These are phyloP conservation scores for Poeciliopsis turrubarensis DNA, from an alignment of 2,113 vertebrate genomes.

Conservation along the genomic window DNA sequence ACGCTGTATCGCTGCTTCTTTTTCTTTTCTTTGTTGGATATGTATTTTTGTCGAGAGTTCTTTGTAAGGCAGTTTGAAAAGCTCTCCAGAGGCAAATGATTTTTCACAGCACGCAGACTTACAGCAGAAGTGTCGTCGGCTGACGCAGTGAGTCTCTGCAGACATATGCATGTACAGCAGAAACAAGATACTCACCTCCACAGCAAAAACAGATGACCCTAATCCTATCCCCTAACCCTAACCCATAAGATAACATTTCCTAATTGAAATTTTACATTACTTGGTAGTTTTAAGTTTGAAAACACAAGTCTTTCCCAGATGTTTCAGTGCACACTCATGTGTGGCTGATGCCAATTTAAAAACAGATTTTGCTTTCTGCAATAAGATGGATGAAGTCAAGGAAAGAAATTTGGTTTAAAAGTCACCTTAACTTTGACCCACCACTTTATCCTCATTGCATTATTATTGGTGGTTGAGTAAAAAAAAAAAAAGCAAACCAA, in stretches of 20 bases:
- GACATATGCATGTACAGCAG: background rate
- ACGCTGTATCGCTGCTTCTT: conserved; percentile 29
- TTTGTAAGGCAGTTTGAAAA: conserved; percentile 44
- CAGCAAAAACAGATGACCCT: background rate
- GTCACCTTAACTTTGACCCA: background rate
- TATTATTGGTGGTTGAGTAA: background rate
- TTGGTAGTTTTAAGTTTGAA: too few species aligned
- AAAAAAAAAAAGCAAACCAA: conserved; percentile 1
- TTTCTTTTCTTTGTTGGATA: background rate
- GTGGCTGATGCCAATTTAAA: background rate
- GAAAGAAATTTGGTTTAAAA: background rate
- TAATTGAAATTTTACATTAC: background rate
- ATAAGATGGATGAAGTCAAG: background rate
- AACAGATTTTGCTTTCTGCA: background rate
- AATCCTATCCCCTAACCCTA: background rate
- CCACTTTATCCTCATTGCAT: conserved; percentile 13
- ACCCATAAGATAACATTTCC: background rate
- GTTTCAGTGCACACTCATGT: background rate
- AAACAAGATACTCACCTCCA: background rate
- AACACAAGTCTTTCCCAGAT: too few species aligned
- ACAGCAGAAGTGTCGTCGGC: conserved; percentile 20
- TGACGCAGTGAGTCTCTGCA: background rate
- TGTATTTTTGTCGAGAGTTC: conserved; percentile 10
- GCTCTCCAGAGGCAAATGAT: conserved; percentile 41
- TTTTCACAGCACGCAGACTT: conserved; percentile 45